Evolutionary conservation across 2,113 vertebrate genomes (phyloP).

Genomic region (Calidris pugnax): DNA sequence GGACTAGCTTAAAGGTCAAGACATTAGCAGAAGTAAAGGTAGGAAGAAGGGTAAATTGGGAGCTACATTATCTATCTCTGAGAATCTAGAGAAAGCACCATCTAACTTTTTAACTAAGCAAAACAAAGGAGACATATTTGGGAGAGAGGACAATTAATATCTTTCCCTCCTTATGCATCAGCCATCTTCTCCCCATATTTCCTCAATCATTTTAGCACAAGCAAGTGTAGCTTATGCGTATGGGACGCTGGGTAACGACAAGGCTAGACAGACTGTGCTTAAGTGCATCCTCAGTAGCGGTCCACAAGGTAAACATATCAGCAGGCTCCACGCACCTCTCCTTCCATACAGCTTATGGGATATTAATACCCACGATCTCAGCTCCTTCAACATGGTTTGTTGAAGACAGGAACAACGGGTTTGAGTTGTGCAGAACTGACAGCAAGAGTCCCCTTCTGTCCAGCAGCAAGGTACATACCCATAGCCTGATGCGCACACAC

Average conservation of each 20-base stretch:
- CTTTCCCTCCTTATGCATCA: accelerated
- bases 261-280: background rate
- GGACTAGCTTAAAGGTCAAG: background rate
- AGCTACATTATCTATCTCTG: background rate
- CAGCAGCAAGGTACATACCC: background rate
- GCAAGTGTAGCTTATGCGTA: background rate
- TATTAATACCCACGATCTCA: background rate
- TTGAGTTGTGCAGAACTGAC: background rate
- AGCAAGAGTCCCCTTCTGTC: background rate
- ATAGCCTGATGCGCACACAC: background rate
- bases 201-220: background rate
- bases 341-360: background rate
- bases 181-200: accelerated
- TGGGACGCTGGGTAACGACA: background rate
- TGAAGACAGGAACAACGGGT: background rate
- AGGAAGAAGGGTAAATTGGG: background rate
- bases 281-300: background rate
- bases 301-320: background rate
- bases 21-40: background rate
- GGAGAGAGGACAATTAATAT: accelerated
- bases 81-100: background rate
- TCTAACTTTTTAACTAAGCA: background rate
- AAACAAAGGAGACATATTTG: background rate
- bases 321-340: background rate
- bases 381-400: background rate